Evolutionary conservation across 2,888 invertebrate genomes (phyloP).

Genomic region (Tryphoninae sp.): DNA sequence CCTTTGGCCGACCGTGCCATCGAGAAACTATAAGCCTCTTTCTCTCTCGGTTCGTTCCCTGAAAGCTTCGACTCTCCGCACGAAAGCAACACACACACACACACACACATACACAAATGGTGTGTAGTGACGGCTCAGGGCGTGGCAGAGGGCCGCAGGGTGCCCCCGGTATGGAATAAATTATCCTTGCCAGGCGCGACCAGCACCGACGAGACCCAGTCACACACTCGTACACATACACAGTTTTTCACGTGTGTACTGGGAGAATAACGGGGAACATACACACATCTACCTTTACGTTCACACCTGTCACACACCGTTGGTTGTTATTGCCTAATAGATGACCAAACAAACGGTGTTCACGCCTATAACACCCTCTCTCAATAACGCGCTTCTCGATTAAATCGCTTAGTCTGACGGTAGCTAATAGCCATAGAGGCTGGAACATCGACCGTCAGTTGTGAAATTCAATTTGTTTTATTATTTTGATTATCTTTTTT

Average conservation of each 20-base stretch:
- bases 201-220: slow-evolving; percentile 65
- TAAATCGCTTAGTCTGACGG: slow-evolving; percentile 70
- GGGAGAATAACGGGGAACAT: slow-evolving; percentile 22
- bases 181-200: slow-evolving; percentile 74
- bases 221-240: slow-evolving; percentile 33
- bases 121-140: slow-evolving; percentile 74
- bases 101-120: not conserved
- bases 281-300: not conserved
- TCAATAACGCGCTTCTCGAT: slow-evolving; percentile 72
- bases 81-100: slow-evolving; percentile 45
- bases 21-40: slow-evolving; percentile 5
- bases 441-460: slow-evolving; percentile 31
- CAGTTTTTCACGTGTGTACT: not conserved
- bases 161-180: slow-evolving; percentile 78
- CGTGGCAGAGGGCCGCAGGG: slow-evolving; percentile 79
- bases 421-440: slow-evolving; percentile 43
- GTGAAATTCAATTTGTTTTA: too few species aligned
- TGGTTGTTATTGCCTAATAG: slow-evolving; percentile 79
- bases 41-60: slow-evolving; percentile 28
- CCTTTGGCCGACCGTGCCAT: slow-evolving; percentile 24
- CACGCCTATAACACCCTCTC: slow-evolving; percentile 74
- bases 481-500: too few species aligned
- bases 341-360: slow-evolving; percentile 76
- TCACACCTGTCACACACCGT: slow-evolving; percentile 39
- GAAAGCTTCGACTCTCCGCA: slow-evolving; percentile 26